Percentiles rank a stretch among this genome's conserved stretches.
Conservation (phyloP, 2,797 vertebrate species). For the Gymnodraco acuticeps region DNA sequence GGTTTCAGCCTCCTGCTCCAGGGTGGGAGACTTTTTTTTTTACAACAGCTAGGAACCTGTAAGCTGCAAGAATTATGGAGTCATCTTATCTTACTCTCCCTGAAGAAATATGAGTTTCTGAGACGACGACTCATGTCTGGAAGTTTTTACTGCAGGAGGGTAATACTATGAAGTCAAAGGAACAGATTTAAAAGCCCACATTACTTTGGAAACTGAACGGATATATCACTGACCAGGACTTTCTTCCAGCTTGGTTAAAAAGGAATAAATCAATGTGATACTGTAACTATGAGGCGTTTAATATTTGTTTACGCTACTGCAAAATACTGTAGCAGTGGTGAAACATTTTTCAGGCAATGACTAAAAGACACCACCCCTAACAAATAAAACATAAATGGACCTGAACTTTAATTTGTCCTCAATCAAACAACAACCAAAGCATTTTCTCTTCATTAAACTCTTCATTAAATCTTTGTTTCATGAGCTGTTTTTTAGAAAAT, state of each 20-base stretch:
- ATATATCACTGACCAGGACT: not conserved
- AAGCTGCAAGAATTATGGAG: slow-evolving; percentile 54
- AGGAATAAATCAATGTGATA: not conserved
- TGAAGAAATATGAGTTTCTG: slow-evolving; percentile 26
- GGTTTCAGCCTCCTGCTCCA: slow-evolving; percentile 65
- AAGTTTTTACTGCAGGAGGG: slow-evolving; percentile 23
- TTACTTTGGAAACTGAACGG: not conserved
- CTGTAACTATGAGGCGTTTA: not conserved
- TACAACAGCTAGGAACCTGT: slow-evolving; percentile 58
- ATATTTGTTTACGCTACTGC: not conserved
- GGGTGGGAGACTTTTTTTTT: slow-evolving; percentile 54
- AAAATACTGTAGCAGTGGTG: too few relatives aligned
- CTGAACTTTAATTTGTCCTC: not conserved
- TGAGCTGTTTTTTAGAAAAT: not conserved
- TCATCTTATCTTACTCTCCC: slow-evolving; percentile 47
- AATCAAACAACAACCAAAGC: not conserved
- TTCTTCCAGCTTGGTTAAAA: not conserved
- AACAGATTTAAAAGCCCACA: slow-evolving; percentile 7
- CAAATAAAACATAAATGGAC: not conserved
- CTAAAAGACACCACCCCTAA: not conserved
- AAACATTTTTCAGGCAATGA: too few relatives aligned
- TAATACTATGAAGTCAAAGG: not conserved
- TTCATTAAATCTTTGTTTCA: not conserved
- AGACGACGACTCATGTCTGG: slow-evolving; percentile 22
- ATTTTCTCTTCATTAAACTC: slow-evolving; percentile 1